Conservation (phyloP, 2,113 vertebrate genomes). For the Chaetodon auriga region DNA sequence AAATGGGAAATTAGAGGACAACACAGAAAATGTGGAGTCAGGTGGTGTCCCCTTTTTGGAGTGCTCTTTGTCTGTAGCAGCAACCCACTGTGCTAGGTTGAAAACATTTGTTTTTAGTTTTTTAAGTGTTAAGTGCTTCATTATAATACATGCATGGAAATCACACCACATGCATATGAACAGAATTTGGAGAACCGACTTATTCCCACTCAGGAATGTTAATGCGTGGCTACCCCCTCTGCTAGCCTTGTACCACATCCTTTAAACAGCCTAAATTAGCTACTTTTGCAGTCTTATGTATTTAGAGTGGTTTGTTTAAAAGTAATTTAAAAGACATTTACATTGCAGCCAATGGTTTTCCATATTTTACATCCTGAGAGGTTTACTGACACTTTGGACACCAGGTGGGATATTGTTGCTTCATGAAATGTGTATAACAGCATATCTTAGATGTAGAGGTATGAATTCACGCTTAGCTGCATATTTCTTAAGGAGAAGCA, state of each 20-base stretch:
- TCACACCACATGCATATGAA: background rate
- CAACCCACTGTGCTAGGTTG: conserved; percentile 1
- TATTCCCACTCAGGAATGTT: background rate
- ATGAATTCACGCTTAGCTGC: background rate
- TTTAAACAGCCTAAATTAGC: background rate
- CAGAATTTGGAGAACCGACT: background rate
- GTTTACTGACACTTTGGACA: too few relatives aligned
- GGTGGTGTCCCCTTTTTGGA: conserved; percentile 1
- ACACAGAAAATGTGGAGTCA: conserved; percentile 31
- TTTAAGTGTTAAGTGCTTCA: too few relatives aligned
- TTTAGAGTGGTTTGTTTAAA: background rate
- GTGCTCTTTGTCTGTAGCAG: background rate
- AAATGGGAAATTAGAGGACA: conserved; percentile 40
- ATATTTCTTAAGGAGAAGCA: background rate
- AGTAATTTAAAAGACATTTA: background rate
- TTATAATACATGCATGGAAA: background rate
- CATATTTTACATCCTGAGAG: too few relatives aligned
- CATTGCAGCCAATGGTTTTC: background rate
- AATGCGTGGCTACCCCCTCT: background rate
- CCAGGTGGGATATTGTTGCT: too few relatives aligned
- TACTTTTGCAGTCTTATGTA: background rate
- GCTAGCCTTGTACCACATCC: background rate
- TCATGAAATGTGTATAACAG: background rate
- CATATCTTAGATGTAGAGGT: background rate
- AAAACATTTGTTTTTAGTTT: background rate